These are phyloP conservation scores for Asteroscopus sphinx DNA, from an alignment of 2,888 invertebrate species.

Conservation along the genomic window DNA sequence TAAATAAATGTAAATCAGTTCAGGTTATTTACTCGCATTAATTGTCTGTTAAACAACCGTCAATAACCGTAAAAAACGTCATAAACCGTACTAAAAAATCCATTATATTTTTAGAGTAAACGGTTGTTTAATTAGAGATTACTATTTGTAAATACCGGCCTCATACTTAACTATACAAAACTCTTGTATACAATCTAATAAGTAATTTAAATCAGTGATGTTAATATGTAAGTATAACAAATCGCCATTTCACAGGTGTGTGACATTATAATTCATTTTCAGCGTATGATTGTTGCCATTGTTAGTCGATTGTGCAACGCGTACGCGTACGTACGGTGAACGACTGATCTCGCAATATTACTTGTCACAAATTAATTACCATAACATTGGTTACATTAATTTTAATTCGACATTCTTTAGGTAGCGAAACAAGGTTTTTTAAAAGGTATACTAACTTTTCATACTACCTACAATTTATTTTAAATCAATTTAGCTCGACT, in stretches of 20 bases:
- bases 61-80: no score
- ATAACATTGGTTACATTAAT: conserved; percentile 53
- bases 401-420: conserved; percentile 7
- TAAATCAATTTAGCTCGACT: no score
- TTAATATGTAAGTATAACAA: conserved; percentile 36
- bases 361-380: conserved; percentile 69
- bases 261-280: conserved; percentile 51
- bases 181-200: background rate
- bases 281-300: conserved; percentile 54
- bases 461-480: background rate
- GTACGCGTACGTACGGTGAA: conserved; percentile 51
- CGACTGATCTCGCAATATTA: conserved; percentile 58
- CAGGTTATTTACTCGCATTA: no score
- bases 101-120: no score
- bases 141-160: no score
- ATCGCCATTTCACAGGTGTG: conserved; percentile 52
- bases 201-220: conserved; percentile 37
- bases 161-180: conserved; percentile 2
- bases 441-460: background rate
- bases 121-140: no score
- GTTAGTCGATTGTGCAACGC: conserved; percentile 63
- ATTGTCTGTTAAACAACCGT: no score
- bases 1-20: conserved; percentile 35
- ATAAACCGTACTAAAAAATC: no score
- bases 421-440: background rate